A percentile compares a stretch with the other conserved stretches of the same genome.
phyloP scores from a whole-genome alignment of 2,888 invertebrate species.

The Prosopocoilus inquinatus region DNA sequence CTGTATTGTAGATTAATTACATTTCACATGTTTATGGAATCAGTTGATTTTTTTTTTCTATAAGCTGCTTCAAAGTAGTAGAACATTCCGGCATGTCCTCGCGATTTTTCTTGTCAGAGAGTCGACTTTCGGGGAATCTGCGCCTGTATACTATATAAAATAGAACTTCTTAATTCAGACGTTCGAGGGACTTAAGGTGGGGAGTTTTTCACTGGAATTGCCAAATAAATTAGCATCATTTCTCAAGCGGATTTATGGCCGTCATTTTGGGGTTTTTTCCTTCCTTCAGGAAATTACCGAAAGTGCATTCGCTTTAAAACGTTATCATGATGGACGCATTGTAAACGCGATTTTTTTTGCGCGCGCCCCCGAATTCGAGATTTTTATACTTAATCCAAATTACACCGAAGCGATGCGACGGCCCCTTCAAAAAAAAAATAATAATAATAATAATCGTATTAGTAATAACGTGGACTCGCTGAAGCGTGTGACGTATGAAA shows the following conservation, averaged over 20 bases:
- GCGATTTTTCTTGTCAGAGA: conserved; percentile 13
- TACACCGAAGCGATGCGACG: no score
- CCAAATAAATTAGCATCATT: conserved; percentile 48
- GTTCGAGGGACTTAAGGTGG: conserved; percentile 33
- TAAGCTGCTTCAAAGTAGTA: no score
- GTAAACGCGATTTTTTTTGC: background rate
- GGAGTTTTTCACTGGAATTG: conserved; percentile 44
- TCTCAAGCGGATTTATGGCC: conserved; percentile 46
- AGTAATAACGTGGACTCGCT: conserved; percentile 32
- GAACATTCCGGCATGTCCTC: background rate
- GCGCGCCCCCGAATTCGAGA: no score
- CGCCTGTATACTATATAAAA: conserved; percentile 38
- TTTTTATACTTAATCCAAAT: no score
- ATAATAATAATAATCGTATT: no score
- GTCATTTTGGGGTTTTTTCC: conserved; percentile 42
- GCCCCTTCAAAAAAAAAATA: conserved; percentile 13
- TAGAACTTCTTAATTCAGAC: conserved; percentile 39
- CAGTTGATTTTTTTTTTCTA: no score
- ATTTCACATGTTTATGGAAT: no score
- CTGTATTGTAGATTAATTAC: no score
- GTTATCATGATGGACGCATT: background rate
- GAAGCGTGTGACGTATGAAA: conserved; percentile 34
- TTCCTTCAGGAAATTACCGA: conserved; percentile 33
- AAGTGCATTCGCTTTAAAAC: conserved; percentile 35
- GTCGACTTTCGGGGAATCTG: conserved; percentile 21